Evolutionary conservation across 2,888 invertebrate genomes (phyloP).

Genomic region (Campoletis raptor): DNA sequence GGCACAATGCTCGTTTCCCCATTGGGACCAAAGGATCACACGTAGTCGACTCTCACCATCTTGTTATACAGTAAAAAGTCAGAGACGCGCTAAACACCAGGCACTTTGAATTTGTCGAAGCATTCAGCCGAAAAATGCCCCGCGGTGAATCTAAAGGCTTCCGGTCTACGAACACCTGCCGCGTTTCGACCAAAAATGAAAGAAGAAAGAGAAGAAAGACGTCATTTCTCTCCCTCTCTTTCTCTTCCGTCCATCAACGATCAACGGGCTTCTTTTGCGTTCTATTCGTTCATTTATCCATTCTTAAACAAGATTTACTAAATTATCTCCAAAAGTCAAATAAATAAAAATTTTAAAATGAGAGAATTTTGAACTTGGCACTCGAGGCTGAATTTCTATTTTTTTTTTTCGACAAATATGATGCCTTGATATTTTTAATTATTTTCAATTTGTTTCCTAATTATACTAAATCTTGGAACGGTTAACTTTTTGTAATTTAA

Average conservation of each 20-base stretch:
- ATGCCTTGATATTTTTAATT: no score
- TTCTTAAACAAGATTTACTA: background rate
- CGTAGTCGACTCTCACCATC: slow-evolving; percentile 65
- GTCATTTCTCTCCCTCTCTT: background rate
- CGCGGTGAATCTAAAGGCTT: slow-evolving; percentile 81
- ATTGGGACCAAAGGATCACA: slow-evolving; percentile 71
- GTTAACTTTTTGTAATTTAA: background rate
- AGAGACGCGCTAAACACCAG: slow-evolving; percentile 60
- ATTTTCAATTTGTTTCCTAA: no score
- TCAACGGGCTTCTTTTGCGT: background rate
- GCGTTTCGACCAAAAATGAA: slow-evolving; percentile 63
- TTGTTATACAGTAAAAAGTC: slow-evolving; percentile 83
- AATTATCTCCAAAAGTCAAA: background rate
- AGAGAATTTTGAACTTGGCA: background rate
- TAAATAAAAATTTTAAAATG: background rate
- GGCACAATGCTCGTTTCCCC: slow-evolving; percentile 74
- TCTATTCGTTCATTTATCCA: background rate
- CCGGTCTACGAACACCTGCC: slow-evolving; percentile 84
- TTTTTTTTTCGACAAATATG: background rate
- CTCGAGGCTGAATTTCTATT: background rate
- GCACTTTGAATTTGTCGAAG: slow-evolving; percentile 83
- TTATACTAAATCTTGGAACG: no score
- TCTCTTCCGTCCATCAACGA: background rate
- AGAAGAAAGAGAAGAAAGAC: slow-evolving; percentile 28
- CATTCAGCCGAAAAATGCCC: slow-evolving; percentile 80